Evolutionary conservation across 53 echinoderm and acorn worm species (phyloP), one percentile per base, ranked within the genome.

Genomic region (Arbacia lixula): DNA sequence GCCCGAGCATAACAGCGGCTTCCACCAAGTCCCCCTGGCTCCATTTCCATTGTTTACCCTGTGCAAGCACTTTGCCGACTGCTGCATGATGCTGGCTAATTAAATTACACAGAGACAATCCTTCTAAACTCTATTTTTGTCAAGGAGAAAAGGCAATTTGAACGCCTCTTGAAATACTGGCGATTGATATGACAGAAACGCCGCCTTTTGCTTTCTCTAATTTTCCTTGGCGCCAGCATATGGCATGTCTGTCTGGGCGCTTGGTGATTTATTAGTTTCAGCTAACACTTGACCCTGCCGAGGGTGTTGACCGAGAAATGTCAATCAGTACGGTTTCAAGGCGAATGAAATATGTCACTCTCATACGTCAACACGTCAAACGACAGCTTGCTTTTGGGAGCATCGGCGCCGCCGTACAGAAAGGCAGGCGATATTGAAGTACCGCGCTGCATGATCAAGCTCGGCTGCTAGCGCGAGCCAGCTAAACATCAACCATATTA

Each of bases 271-370:
- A 88, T 92, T 79, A 85, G 84, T 72, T 79, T 85, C 85, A 76
- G 71, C 88, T 88, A 85, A 92, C 92, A 92, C 92, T 92, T 92
- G 88, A 92, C 92, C 92, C 88, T 85, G 86, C 81, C 88, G 72
- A 90, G 93, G 93, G 93, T 93, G 93, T 90, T 85, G 93, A 93
- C 93, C 93, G 93, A 93, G 93, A 93, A 90, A 87, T 85, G 93
- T 93, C 93, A 93, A 93, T 93, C 93, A 87, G 52, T 72, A 54
- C 55, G 83, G 72, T 85, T 90, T 90, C 81, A 87, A 87, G 72
- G 88, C 85, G 85, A 93, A 93, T 90, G 93, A 93, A 90, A 90
- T 90, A 93, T 93, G 93, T 93, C 93, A 93, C 88, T 93, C 85
- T 80, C 62, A 80, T 85, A 90, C 90, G 90, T 88, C 88, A 88